Evolutionary conservation across 2,888 invertebrate species (phyloP).

Genomic region (Acanthococcus lagerstroemiae): DNA sequence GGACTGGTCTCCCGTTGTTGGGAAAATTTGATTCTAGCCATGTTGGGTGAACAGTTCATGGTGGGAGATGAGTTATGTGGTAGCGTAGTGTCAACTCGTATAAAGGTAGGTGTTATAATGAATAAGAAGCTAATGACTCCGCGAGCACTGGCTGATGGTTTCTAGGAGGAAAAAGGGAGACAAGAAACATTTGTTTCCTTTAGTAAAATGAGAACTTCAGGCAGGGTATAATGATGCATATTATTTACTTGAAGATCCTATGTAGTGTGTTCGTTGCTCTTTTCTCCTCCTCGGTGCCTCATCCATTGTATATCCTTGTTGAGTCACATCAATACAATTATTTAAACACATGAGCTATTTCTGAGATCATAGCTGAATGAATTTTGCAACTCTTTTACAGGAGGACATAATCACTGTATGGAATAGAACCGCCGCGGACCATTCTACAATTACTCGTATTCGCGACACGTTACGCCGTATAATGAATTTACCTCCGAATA

Average conservation of each 20-base stretch:
- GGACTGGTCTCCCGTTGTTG: constrained; percentile 91
- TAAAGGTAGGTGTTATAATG: constrained; percentile 58
- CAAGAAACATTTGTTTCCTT: too few species aligned
- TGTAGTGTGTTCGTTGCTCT: too few species aligned
- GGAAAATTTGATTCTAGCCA: constrained; percentile 97
- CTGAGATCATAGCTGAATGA: neutral
- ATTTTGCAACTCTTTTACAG: constrained; percentile 43
- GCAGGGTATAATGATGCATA: too few species aligned
- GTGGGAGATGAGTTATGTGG: constrained; percentile 98
- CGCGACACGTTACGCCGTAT: constrained; percentile 89
- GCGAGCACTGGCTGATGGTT: too few species aligned
- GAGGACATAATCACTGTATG: constrained; percentile 94
- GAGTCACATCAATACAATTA: neutral
- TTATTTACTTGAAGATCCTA: too few species aligned
- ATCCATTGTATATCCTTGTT: neutral
- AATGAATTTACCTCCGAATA: constrained; percentile 84
- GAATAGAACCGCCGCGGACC: constrained; percentile 91
- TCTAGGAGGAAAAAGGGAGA: too few species aligned
- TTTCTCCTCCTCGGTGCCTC: neutral
- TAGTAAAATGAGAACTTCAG: too few species aligned
- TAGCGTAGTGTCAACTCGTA: constrained; percentile 87
- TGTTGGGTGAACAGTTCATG: constrained; percentile 98
- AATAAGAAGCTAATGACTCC: too few species aligned
- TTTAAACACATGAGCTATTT: neutral
- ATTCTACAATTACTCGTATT: constrained; percentile 77